Conservation (phyloP, 2,888 invertebrate species). For the Notodonta dromedarius region DNA sequence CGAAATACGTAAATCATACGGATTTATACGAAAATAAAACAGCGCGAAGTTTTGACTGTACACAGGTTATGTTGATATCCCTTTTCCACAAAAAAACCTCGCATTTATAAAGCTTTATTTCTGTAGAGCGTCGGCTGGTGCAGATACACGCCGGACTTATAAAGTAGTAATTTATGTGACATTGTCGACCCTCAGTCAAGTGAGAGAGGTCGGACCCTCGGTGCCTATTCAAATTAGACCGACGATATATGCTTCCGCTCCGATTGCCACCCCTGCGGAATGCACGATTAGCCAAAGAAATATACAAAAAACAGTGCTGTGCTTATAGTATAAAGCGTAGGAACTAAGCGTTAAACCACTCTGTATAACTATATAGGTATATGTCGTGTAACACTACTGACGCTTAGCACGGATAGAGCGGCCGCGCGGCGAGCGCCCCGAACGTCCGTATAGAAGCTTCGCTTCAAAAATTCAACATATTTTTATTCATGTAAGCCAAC, state of each 20-base stretch:
- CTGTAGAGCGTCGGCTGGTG: conserved; percentile 15
- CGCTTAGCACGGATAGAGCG: no score
- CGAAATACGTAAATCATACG: neutral
- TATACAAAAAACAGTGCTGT: conserved; percentile 28
- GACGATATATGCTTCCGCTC: conserved; percentile 51
- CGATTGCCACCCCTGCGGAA: conserved; percentile 40
- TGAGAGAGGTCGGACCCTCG: conserved; percentile 50
- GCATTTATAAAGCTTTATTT: conserved; percentile 35
- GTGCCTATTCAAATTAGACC: conserved; percentile 67
- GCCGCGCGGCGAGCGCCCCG: no score
- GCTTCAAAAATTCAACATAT: no score
- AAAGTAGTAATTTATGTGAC: conserved; percentile 68
- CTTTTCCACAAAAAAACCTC: conserved; percentile 31
- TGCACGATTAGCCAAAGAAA: conserved; percentile 56
- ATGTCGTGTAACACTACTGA: no score
- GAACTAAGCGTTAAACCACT: no score
- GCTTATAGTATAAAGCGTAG: no score
- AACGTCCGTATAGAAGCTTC: no score
- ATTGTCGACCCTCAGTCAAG: conserved; percentile 62
- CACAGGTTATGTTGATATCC: conserved; percentile 25
- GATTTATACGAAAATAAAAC: conserved; percentile 3
- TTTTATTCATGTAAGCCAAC: no score
- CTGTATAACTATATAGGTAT: no score
- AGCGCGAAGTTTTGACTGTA: neutral
- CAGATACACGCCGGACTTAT: conserved; percentile 54